Percentiles rank a stretch among this genome's conserved stretches.
Evolutionary conservation across 2,888 invertebrate genomes (phyloP).

Genomic region (Sphaerophoria rueppellii): DNA sequence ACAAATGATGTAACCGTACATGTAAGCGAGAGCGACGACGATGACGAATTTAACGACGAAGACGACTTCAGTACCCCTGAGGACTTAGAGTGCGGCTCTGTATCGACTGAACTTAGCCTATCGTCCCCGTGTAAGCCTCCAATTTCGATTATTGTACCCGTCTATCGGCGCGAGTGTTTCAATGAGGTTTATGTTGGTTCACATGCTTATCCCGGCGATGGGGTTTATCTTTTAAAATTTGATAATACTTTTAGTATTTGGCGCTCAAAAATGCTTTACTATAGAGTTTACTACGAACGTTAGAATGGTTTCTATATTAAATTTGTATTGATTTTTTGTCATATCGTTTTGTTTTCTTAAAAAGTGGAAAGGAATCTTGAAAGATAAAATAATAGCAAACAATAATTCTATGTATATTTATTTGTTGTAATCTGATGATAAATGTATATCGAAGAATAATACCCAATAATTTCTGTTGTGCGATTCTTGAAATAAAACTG

Average conservation of each 20-base stretch:
- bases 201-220: constrained; percentile 97
- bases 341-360: constrained; percentile 25
- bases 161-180: constrained; percentile 98
- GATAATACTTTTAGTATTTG: constrained; percentile 99
- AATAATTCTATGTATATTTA: constrained; percentile 21
- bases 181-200: constrained; percentile 98
- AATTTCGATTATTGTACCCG: constrained; percentile 94
- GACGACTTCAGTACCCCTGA: constrained; percentile 82
- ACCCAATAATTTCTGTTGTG: constrained; percentile 18
- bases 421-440: constrained; percentile 40
- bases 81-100: constrained; percentile 86
- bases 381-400: constrained; percentile 6
- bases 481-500: constrained; percentile 34
- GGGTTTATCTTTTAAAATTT: constrained; percentile 98
- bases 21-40: constrained; percentile 96
- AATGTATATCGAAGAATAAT: constrained; percentile 34
- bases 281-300: constrained; percentile 98
- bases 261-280: constrained; percentile 99
- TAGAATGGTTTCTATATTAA: constrained; percentile 76
- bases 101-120: constrained; percentile 77
- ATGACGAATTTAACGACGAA: constrained; percentile 84
- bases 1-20: constrained; percentile 94
- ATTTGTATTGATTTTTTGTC: constrained; percentile 5
- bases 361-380: not conserved
- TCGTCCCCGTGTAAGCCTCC: constrained; percentile 74